Evolutionary conservation across 2,888 invertebrate species (phyloP).

Genomic region (Rhogogaster chlorosoma): DNA sequence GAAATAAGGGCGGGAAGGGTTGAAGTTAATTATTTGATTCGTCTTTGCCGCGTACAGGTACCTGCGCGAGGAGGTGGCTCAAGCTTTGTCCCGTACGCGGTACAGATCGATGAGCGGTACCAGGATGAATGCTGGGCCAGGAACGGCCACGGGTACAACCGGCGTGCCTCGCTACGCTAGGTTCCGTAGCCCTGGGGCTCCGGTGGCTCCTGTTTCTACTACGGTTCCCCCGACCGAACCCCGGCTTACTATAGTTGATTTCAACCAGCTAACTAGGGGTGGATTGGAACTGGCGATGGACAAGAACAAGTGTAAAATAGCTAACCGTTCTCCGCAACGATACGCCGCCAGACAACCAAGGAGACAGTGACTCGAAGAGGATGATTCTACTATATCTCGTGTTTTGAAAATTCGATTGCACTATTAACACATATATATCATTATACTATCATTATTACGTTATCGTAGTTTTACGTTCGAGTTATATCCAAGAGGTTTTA

Average conservation of each 20-base stretch:
- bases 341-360: conserved; percentile 60
- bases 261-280: conserved; percentile 84
- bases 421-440: background rate
- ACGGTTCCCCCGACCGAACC: conserved; percentile 80
- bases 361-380: conserved; percentile 56
- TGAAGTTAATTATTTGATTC: background rate
- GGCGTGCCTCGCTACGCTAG: conserved; percentile 71
- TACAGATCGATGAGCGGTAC: conserved; percentile 74
- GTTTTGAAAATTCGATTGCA: background rate
- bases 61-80: conserved; percentile 69
- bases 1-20: background rate
- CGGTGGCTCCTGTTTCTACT: conserved; percentile 68
- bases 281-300: conserved; percentile 79
- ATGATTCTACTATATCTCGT: background rate
- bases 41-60: conserved; percentile 63
- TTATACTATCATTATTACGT: background rate
- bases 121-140: conserved; percentile 67
- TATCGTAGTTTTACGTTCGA: background rate
- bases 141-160: conserved; percentile 61
- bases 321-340: conserved; percentile 29
- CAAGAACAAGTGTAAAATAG: conserved; percentile 53
- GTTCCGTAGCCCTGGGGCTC: conserved; percentile 71
- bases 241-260: conserved; percentile 86
- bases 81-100: conserved; percentile 62
- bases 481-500: background rate